These are phyloP conservation scores for Drosophila yooni DNA, from an alignment of 2,888 invertebrate species.

Conservation along the genomic window DNA sequence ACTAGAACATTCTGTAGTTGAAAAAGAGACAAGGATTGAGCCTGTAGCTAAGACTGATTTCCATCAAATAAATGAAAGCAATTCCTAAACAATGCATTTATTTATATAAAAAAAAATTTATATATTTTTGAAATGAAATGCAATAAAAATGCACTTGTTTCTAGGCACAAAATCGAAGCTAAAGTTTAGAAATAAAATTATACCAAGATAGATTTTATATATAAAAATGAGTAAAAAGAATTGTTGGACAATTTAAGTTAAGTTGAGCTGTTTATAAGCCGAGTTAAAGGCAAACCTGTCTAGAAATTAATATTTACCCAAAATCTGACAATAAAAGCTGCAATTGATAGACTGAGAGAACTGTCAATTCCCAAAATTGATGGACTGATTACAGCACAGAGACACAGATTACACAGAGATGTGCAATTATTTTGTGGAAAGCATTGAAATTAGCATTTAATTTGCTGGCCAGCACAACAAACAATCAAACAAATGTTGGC, in stretches of 20 bases:
- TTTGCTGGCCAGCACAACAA: background rate
- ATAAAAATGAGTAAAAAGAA: background rate
- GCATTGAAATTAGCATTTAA: conserved; percentile 10
- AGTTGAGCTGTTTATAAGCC: background rate
- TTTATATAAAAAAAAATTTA: too few species aligned
- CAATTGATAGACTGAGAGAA: background rate
- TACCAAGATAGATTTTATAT: background rate
- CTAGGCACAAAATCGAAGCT: too few species aligned
- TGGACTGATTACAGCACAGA: background rate
- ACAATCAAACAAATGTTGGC: background rate
- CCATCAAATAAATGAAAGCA: too few species aligned
- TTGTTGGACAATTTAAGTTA: background rate
- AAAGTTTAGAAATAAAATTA: too few species aligned
- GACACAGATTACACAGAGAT: background rate
- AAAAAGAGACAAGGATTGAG: too few species aligned
- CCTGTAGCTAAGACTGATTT: too few species aligned
- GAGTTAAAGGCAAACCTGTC: background rate
- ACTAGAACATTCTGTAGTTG: too few species aligned
- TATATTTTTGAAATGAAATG: too few species aligned
- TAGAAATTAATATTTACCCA: background rate
- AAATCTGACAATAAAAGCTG: background rate
- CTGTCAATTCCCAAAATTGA: background rate
- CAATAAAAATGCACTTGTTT: too few species aligned
- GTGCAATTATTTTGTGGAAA: conserved; percentile 2
- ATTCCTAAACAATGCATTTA: too few species aligned